A percentile compares a stretch with the other conserved stretches of the same genome.
Conservation (phyloP, 64 coral and sea anemone species). For the Actinia equina region DNA sequence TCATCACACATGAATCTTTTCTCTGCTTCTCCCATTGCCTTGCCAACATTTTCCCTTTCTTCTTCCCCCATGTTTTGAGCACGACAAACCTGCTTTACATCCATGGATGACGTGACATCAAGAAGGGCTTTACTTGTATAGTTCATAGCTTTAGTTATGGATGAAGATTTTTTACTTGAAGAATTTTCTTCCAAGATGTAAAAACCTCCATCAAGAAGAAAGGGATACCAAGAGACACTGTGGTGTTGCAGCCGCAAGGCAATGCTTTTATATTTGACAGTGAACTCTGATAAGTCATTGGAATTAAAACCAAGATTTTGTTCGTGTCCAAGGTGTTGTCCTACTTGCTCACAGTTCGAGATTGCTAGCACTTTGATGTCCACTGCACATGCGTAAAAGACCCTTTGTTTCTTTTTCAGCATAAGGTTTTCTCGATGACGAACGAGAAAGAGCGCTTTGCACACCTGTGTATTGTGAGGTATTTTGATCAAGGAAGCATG, state of each 20-base stretch:
- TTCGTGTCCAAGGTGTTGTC: background rate
- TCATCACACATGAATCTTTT: background rate
- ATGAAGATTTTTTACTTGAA: background rate
- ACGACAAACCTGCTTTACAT: background rate
- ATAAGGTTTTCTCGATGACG: conserved; percentile 55
- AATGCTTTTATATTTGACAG: background rate
- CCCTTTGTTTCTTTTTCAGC: conserved; percentile 27
- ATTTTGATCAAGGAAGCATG: background rate
- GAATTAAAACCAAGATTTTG: background rate
- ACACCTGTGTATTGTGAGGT: background rate
- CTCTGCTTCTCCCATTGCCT: background rate
- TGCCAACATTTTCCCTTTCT: background rate
- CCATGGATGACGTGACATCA: background rate
- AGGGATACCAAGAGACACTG: background rate
- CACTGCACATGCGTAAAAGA: conserved; percentile 55
- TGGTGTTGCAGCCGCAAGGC: background rate
- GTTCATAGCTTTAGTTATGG: background rate
- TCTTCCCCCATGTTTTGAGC: no score
- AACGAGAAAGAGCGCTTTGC: conserved; percentile 54
- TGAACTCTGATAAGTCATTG: background rate
- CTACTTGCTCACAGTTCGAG: background rate
- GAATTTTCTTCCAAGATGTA: background rate
- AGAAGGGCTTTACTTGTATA: background rate
- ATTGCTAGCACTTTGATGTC: conserved; percentile 68
- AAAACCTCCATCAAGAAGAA: conserved; percentile 11